Evolutionary conservation across 2,888 invertebrate species (phyloP).

Genomic region (Cecidostiba fungosa): DNA sequence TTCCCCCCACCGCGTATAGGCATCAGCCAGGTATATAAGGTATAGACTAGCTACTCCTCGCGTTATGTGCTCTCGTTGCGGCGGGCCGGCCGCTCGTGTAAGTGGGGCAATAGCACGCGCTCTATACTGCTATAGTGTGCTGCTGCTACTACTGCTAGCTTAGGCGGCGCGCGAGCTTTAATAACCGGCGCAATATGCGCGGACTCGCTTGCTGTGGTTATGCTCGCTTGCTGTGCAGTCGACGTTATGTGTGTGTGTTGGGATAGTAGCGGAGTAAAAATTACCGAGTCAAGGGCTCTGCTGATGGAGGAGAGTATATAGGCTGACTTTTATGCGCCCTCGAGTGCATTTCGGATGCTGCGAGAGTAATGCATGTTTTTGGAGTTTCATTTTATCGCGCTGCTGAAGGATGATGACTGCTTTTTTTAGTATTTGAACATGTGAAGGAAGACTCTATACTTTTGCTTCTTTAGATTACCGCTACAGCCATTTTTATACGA

Average conservation of each 20-base stretch:
- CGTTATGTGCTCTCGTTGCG: constrained; percentile 38
- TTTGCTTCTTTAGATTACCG: no score
- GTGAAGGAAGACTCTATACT: no score
- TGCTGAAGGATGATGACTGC: no score
- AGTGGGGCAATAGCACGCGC: constrained; percentile 62
- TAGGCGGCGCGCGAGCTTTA: constrained; percentile 38
- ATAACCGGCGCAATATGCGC: constrained; percentile 62
- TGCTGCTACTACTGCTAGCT: not conserved
- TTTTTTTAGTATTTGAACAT: no score
- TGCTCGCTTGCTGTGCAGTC: not conserved
- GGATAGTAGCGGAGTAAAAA: not conserved
- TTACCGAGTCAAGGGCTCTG: not conserved
- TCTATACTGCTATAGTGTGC: not conserved
- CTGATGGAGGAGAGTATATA: not conserved
- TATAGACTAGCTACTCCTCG: not conserved
- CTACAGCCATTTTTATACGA: not conserved
- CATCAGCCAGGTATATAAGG: not conserved
- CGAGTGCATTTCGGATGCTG: not conserved
- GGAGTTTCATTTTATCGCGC: no score
- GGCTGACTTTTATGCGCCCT: not conserved
- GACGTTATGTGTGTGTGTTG: not conserved
- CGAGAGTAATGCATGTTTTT: not conserved
- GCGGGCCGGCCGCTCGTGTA: constrained; percentile 10
- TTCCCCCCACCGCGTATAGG: not conserved
- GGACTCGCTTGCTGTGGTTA: constrained; percentile 15